phyloP scores from a whole-genome alignment of 2,113 vertebrate genomes.

The Probosciger aterrimus region DNA sequence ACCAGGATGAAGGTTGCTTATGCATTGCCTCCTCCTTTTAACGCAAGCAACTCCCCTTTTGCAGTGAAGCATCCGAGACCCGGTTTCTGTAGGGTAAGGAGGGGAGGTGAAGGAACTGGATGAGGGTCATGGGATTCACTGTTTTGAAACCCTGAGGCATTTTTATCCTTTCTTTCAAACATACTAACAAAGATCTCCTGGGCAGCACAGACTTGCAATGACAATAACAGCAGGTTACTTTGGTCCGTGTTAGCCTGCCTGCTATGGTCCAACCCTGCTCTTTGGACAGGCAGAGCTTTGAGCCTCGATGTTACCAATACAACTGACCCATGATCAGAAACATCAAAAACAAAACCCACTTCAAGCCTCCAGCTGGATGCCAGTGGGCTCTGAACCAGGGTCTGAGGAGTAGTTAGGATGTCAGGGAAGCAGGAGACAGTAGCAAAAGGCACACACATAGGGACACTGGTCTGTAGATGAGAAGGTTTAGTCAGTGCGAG shows the following conservation, averaged over 20 bases:
- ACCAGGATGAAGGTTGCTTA: not conserved
- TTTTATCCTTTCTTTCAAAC: not conserved
- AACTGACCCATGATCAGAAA: not conserved
- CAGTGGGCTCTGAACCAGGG: not conserved
- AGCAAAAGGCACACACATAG: rapidly evolving
- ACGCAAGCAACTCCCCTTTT: not conserved
- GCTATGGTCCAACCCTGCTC: not conserved
- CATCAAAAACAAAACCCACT: not conserved
- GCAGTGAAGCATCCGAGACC: not conserved
- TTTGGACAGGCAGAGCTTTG: not conserved
- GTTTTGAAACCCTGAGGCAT: not conserved
- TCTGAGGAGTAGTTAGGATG: not conserved
- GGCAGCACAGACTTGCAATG: not conserved
- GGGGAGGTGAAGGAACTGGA: not conserved
- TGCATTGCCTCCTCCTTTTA: not conserved
- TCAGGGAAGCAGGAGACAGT: not conserved
- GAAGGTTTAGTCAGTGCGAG: not conserved
- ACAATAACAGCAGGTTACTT: not conserved
- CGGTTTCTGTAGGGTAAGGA: not conserved
- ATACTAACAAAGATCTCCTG: not conserved
- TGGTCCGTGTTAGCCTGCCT: not conserved
- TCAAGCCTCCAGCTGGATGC: not conserved
- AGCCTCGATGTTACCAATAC: not conserved
- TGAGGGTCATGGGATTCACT: rapidly evolving
- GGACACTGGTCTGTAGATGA: not conserved